Evolutionary conservation across 2,888 invertebrate genomes (phyloP).

Genomic region (Dascillus cervinus): DNA sequence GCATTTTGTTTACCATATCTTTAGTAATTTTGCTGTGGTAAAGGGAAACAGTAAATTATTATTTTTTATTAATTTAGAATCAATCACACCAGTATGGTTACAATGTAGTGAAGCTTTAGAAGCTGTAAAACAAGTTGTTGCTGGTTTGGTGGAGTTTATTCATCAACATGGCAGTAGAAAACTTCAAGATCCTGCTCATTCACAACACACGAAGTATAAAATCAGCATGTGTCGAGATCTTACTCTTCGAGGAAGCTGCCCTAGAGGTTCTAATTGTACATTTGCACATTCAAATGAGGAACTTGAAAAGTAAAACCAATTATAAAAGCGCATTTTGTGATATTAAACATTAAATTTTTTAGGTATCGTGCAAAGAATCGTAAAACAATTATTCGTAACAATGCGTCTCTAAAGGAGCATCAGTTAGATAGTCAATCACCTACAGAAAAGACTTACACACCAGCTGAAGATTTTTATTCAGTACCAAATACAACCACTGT

Average conservation of each 20-base stretch:
- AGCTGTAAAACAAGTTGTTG: constrained; percentile 63
- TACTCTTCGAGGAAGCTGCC: constrained; percentile 71
- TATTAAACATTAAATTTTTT: constrained; percentile 5
- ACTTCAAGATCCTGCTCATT: constrained; percentile 50
- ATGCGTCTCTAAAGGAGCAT: constrained; percentile 24
- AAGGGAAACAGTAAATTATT: too few species aligned
- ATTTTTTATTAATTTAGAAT: too few species aligned
- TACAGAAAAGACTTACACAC: constrained; percentile 22
- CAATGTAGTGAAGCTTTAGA: constrained; percentile 60
- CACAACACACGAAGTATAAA: constrained; percentile 71
- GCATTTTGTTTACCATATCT: constrained; percentile 5
- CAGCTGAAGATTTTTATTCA: constrained; percentile 35
- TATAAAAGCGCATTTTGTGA: neutral
- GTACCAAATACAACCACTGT: constrained; percentile 28
- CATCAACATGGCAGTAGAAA: constrained; percentile 66
- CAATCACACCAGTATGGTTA: constrained; percentile 54
- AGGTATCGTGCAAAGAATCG: constrained; percentile 59
- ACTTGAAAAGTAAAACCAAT: constrained; percentile 56
- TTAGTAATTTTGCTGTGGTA: constrained; percentile 1
- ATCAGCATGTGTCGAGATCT: constrained; percentile 86
- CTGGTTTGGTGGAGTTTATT: constrained; percentile 70
- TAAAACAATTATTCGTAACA: constrained; percentile 43
- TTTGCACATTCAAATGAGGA: constrained; percentile 92
- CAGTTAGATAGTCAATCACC: constrained; percentile 33
- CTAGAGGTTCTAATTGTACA: constrained; percentile 78